Base-by-base conservation (phyloP, 2,797 vertebrate species). In the Prunella strophiata region DNA sequence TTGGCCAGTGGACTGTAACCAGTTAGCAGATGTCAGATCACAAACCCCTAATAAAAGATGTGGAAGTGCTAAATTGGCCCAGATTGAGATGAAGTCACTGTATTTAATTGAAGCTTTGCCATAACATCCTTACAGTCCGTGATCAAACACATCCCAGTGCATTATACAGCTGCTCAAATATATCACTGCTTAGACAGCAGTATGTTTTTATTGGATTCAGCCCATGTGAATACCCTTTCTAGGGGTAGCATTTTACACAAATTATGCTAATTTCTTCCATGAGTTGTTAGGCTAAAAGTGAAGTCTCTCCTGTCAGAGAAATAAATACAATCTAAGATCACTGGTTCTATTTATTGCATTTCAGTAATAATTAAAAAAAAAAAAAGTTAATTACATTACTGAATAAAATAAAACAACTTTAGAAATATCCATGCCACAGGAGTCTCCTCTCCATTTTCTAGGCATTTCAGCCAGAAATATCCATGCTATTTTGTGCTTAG, bases 161-260 rank as follows among this genome's bases (percentile, higher is more conserved):
- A 55, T 72, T 91, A 66, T 62, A 57, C 87, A 94, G 85, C 85
- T 89, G 85, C 85, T 94, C 52, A 88, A 81, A 91, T 68, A 34
- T 68, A 91, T 88, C 75, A 58, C 43, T 88, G 47, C 54, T 92
- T 54, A 88, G 67, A 75, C 66, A 93, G 58, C 65, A 58, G 45
- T 68, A 38, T 84, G 54, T 91, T 96, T 95, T 91, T 78, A 50
- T 36, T 96, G 92, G 91, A 89, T 73, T 84, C 62, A 85, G 43
- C 29, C 51, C 82, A 91, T 59, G 32, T 0, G 12, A 88, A 85
- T 88, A 88, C 54, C 62, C 82, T 89, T 91, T 34, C 30, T 48
- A 85, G 21, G n/a, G 79, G 66, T 75, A 96, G 65, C 27, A 84
- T 70, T 96, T 95, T 88, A 66, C 66, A 72, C 43, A 92, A 81